phyloP scores from a whole-genome alignment of 2,113 vertebrate genomes.

The Vidua macroura region DNA sequence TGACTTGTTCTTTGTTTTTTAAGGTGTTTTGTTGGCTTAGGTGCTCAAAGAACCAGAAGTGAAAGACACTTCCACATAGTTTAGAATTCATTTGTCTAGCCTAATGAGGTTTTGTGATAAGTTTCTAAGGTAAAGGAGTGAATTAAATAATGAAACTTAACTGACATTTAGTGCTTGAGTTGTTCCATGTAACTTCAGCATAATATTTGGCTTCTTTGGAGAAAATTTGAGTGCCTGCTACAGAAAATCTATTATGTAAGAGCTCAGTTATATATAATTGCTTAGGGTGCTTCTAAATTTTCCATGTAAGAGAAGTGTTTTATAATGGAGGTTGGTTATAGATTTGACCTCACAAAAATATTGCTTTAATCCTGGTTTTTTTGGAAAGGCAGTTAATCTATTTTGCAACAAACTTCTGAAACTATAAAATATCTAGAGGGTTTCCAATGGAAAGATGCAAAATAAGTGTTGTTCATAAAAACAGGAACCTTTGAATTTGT shows the following conservation, averaged over 20 bases:
- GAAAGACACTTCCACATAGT: background rate
- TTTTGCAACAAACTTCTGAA: slow-evolving; percentile 57
- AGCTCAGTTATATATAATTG: slow-evolving; percentile 63
- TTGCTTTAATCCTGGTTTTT: background rate
- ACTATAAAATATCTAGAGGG: slow-evolving; percentile 25
- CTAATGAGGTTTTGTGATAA: slow-evolving; percentile 19
- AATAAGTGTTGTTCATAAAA: background rate
- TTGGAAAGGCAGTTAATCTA: slow-evolving; percentile 43
- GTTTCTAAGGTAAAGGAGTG: background rate
- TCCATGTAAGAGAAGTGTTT: slow-evolving; percentile 59
- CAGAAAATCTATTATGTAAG: slow-evolving; percentile 73
- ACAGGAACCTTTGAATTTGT: background rate
- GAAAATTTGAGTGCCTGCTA: slow-evolving; percentile 60
- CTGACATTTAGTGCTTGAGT: slow-evolving; percentile 56
- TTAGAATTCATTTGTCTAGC: slow-evolving; percentile 25
- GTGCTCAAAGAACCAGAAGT: background rate
- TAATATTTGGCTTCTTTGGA: slow-evolving; percentile 46
- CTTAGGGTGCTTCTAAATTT: slow-evolving; percentile 72
- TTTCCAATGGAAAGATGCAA: background rate
- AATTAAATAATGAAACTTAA: slow-evolving; percentile 27
- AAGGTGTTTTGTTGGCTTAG: background rate
- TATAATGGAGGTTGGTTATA: slow-evolving; percentile 72
- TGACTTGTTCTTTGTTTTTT: slow-evolving; percentile 2
- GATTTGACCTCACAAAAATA: slow-evolving; percentile 70
- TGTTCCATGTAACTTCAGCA: slow-evolving; percentile 46